These are phyloP conservation scores for Criorhina ranunculi DNA, from an alignment of 2,888 invertebrate genomes.

Conservation along the genomic window DNA sequence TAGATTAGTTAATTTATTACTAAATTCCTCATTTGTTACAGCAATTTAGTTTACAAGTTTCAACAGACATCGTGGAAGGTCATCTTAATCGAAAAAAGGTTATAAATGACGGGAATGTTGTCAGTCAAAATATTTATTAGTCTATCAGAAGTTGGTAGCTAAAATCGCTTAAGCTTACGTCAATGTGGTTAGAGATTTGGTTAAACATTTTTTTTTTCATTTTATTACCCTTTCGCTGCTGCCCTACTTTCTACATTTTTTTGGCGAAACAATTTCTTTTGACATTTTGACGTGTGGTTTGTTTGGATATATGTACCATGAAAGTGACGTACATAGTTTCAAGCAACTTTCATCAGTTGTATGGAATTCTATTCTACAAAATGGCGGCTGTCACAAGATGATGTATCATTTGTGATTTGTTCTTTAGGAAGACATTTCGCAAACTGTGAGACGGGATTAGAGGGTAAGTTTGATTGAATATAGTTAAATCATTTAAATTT, in stretches of 20 bases:
- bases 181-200: constrained; percentile 35
- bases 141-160: constrained; percentile 32
- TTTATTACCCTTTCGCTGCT: constrained; percentile 60
- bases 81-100: constrained; percentile 41
- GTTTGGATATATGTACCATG: constrained; percentile 39
- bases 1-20: constrained; percentile 62
- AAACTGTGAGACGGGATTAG: too few species aligned
- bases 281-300: constrained; percentile 6
- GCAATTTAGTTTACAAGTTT: constrained; percentile 52
- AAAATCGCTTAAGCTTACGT: constrained; percentile 45
- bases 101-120: constrained; percentile 37
- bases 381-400: constrained; percentile 41
- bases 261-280: constrained; percentile 27
- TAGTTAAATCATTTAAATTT: too few species aligned
- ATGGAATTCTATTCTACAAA: constrained; percentile 44
- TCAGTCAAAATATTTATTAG: constrained; percentile 55
- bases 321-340: background rate
- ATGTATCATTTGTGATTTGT: too few species aligned
- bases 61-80: constrained; percentile 68
- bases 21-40: constrained; percentile 67
- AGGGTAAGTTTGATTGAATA: too few species aligned
- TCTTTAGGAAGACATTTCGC: too few species aligned
- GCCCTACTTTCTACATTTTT: constrained; percentile 61
- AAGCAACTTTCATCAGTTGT: constrained; percentile 15
- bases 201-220: constrained; percentile 8